A percentile compares a stretch with the other conserved stretches of the same genome.
phyloP scores from a whole-genome alignment of 2,797 vertebrate genomes.

The Etheostoma perlongum region DNA sequence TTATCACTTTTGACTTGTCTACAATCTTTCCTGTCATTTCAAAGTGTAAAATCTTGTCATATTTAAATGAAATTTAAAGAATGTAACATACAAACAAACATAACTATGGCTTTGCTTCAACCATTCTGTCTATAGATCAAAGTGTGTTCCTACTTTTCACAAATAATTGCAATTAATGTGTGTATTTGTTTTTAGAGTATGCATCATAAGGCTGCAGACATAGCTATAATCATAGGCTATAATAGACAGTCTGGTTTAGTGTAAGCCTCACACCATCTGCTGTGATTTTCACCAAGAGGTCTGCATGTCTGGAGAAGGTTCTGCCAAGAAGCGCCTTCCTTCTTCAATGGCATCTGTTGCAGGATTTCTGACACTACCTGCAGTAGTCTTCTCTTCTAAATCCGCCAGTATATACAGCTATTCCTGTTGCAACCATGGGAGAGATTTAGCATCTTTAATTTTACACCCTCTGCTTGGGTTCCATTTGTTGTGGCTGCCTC shows the following conservation, averaged over 20 bases:
- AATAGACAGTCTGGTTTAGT: constrained; percentile 14
- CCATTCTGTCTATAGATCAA: neutral
- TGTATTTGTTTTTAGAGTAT: neutral
- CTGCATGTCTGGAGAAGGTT: constrained; percentile 13
- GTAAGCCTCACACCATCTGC: constrained; percentile 44
- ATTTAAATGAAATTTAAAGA: neutral
- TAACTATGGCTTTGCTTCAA: neutral
- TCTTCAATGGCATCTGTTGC: constrained; percentile 41
- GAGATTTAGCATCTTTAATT: neutral
- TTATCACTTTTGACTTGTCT: neutral
- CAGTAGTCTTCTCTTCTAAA: neutral
- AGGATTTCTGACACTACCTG: constrained; percentile 8
- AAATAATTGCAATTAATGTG: neutral
- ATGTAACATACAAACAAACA: neutral
- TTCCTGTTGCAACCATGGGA: neutral
- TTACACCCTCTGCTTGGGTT: neutral
- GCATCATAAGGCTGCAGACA: neutral
- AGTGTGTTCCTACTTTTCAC: neutral
- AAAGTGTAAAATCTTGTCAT: neutral
- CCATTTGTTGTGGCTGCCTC: neutral
- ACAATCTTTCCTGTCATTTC: neutral
- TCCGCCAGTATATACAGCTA: neutral
- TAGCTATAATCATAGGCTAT: neutral
- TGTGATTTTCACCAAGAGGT: constrained; percentile 4
- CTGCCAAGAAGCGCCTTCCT: constrained; percentile 16